A percentile compares a stretch with the other conserved stretches of the same genome.
Conservation (phyloP, 1,140 invertebrate genomes). For the Cylas formicarius region DNA sequence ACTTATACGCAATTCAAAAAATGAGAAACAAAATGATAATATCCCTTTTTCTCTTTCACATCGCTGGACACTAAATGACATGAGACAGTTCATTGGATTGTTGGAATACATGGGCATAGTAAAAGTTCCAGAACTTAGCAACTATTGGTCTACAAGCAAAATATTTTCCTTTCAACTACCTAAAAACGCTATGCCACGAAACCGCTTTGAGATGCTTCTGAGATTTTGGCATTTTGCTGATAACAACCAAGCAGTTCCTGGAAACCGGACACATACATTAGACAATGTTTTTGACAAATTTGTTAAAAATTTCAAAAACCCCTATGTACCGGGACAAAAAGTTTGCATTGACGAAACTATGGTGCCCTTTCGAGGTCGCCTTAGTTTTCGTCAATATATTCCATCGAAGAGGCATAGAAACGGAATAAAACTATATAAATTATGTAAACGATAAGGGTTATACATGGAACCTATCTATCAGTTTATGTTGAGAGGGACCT, state of each 20-base stretch:
- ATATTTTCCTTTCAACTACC: slow-evolving; percentile 6
- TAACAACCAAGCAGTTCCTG: slow-evolving; percentile 2
- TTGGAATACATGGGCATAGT: slow-evolving; percentile 12
- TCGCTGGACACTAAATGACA: slow-evolving; percentile 11
- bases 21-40: slow-evolving; percentile 8
- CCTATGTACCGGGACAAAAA: slow-evolving; percentile 23
- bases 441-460: slow-evolving; percentile 25
- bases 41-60: slow-evolving; percentile 6
- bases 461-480: slow-evolving; percentile 25
- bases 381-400: slow-evolving; percentile 35
- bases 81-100: slow-evolving; percentile 10
- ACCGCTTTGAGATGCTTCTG: slow-evolving; percentile 12
- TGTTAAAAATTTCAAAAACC: slow-evolving; percentile 21
- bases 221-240: slow-evolving; percentile 19
- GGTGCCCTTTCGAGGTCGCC: slow-evolving; percentile 33
- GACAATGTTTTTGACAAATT: slow-evolving; percentile 5
- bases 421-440: slow-evolving; percentile 35
- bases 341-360: slow-evolving; percentile 35
- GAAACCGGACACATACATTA: slow-evolving; percentile 9
- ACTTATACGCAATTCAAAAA: slow-evolving; percentile 14
- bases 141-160: slow-evolving; percentile 11
- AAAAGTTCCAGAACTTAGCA: slow-evolving; percentile 5
- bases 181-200: slow-evolving; percentile 15
- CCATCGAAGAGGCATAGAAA: slow-evolving; percentile 32
- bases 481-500: slow-evolving; percentile 20